Evolutionary conservation across 2,797 vertebrate genomes (phyloP), one percentile per base, ranked within the genome.

Genomic region (Pseudopleuronectes americanus): DNA sequence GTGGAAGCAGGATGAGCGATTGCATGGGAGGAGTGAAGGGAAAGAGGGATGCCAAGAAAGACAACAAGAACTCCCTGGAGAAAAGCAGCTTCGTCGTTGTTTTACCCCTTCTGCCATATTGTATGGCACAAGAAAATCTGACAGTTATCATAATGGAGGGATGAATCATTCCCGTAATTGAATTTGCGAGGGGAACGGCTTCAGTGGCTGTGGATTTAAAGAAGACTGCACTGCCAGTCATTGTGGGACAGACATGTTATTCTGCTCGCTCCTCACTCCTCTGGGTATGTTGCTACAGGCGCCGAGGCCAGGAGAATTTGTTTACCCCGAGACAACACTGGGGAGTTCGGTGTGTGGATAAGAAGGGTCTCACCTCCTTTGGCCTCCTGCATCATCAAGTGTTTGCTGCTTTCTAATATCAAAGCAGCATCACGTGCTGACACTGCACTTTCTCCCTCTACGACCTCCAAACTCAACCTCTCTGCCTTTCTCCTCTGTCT

Each of bases 121-220:
- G 89, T 91, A 83, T 86, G 87, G 87, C 91, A 92, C 87, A 89
- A 92, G 83, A 87, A 91, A 92, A 92, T 91, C 84, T 94, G 93
- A 93, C 93, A 93, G 94, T 91, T 84, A 91, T 92, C 92, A 92
- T 93, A 93, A 93, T 90, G 84, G 80, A 86, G 83, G 84, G 86
- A 90, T 92, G 91, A 93, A 91, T 94, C 91, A 92, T 84, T 93
- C 72, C 59, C 74, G 28, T 91, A 92, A 93, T 93, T 94, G 84
- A 93, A 93, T 94, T 91, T 92, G 87, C 90, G 80, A 87, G 88
- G 87, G 90, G 90, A 92, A 90, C 83, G 45, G 84, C 84, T 82
- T 88, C 85, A 76, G 83, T 47, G 79, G 66, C 57, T 79, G 65
- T 55, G 83, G 84, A 81, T 89, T 87, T 80, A 88, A 88, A 89